Evolutionary conservation across 2,888 invertebrate species (phyloP), one percentile per base, ranked within the genome.

Genomic region (Torymus texanus): DNA sequence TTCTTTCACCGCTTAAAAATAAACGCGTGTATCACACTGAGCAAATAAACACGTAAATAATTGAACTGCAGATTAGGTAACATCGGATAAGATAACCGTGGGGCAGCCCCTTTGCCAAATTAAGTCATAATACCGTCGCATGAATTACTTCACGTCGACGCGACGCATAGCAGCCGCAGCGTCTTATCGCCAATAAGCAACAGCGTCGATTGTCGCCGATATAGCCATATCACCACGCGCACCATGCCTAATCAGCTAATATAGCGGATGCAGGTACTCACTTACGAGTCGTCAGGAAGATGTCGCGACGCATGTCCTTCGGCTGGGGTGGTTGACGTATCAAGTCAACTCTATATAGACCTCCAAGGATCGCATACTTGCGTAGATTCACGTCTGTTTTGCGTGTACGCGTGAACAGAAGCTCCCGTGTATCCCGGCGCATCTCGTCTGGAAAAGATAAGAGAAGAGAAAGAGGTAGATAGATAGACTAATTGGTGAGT

Each of bases 311-410:
- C 89, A 93, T 91, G 10, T 91, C 90, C 82, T 94, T 94, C 0
- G 95, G 94, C 84, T 97, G 97, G 0, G 96, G 95, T 0, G 97
- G 97, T 16, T 95, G 95, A 71, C 93, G 92, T 72, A 96, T 90
- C 67, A 96, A 91, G 85, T 97, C 94, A 65, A 97, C 89, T 83
- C 94, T 93, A 80, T 94, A 94, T 0, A 96, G 93, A 0, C 97
- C 97, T 0, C 96, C 96, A 16, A 96, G 92, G 72, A 96, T 93
- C 0, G 91, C 92, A 87, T 94, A 95, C 86, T 95, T 95, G 62
- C 97, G 91, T 71, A 97, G 90, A 89, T 97, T 96, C 0, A 96
- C 87, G 86, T 95, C 88, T 14, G 85, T 87, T 68, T 53, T 86
- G 76, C 88, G 90, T 62, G 86, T 85, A 41, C 41, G 41, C 0